Base-by-base conservation (phyloP, 2,113 vertebrate genomes). In the Atrichornis clamosus region DNA sequence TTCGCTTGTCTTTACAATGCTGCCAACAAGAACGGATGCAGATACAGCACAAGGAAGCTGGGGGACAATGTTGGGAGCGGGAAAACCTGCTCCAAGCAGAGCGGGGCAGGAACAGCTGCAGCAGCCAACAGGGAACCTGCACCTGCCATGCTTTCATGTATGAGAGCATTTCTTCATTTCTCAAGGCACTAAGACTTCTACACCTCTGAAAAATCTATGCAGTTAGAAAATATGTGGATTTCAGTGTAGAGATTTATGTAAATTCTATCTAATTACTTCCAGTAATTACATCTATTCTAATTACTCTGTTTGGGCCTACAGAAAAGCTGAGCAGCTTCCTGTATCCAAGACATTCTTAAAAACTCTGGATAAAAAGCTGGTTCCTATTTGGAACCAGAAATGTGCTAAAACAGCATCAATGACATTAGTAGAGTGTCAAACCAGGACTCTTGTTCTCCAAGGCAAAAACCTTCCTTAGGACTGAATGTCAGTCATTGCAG, bases 1-100 rank as follows among this genome's bases (percentile, higher is more conserved):
- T 53, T 73, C 0, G 0, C 39, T 35, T 23, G 6, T 30, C 53
- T 58, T 58, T 41, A 12, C 22, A 11, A 30, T 3, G n/a, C 53
- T 76, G 53, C 23, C 72, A 63, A 13, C 28, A 69, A 37, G 64
- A 89, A 18, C 30, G 87, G 89, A 46, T 26, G 72, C 41, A 84
- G 62, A 28, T 23, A 3, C 0, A 55, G 39, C 1, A 0, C 7
- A 8, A 33, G 50, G 87, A n/a, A 70, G 73, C n/a, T 55, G 56
- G 21, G 52, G 44, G 9, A 63, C 76, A 49, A 1, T 22, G 8
- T n/a, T 28, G 55, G 41, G n/a, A 69, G 46, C 53, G 68, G 75
- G 44, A 70, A 84, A 63, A 27, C 0, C 50, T 60, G 37, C n/a
- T 52, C 49, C 32, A 9, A n/a, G 44, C 49, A 15, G 37, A 4